Evolutionary conservation across 2,113 vertebrate species (phyloP).

Genomic region (Rousettus leschenaultii): DNA sequence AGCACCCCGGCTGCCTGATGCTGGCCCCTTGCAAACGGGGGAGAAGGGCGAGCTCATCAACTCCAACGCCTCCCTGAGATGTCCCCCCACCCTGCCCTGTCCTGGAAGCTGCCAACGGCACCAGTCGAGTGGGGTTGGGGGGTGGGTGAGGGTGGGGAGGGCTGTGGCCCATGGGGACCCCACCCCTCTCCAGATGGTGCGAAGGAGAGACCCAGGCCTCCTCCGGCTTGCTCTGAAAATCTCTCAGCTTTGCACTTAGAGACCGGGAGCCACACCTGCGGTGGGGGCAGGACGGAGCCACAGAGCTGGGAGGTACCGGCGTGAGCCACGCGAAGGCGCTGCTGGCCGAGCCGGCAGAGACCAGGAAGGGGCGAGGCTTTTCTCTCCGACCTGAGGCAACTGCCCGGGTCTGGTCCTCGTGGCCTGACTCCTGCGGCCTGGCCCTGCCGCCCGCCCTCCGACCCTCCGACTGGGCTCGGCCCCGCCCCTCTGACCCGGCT

Average conservation of each 20-base stretch:
- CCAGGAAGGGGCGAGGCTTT: fast-evolving
- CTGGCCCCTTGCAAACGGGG: fast-evolving
- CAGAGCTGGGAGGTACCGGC: not conserved
- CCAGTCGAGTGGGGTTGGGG: too few relatives aligned
- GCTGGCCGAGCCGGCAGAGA: not conserved
- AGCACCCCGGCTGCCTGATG: too few relatives aligned
- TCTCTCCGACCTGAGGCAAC: not conserved
- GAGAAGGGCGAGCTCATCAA: not conserved
- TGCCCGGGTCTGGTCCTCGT: not conserved
- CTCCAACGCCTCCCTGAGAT: not conserved
- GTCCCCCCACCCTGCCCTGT: not conserved
- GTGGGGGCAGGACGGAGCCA: not conserved
- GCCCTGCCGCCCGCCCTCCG: not conserved
- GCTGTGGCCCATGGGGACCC: not conserved
- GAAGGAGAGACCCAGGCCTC: not conserved
- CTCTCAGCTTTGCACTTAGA: not conserved
- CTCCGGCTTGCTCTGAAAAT: not conserved
- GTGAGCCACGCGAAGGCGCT: fast-evolving
- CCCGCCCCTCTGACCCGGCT: not conserved
- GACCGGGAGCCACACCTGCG: not conserved
- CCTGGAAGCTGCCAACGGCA: not conserved
- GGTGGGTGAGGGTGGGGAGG: too few relatives aligned
- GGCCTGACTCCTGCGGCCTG: not conserved
- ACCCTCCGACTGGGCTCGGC: not conserved
- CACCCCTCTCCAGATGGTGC: not conserved